Percentiles rank a stretch among this genome's conserved stretches.
These are phyloP conservation scores for Heliconius hortense DNA, from an alignment of 2,888 invertebrate species.

Conservation along the genomic window DNA sequence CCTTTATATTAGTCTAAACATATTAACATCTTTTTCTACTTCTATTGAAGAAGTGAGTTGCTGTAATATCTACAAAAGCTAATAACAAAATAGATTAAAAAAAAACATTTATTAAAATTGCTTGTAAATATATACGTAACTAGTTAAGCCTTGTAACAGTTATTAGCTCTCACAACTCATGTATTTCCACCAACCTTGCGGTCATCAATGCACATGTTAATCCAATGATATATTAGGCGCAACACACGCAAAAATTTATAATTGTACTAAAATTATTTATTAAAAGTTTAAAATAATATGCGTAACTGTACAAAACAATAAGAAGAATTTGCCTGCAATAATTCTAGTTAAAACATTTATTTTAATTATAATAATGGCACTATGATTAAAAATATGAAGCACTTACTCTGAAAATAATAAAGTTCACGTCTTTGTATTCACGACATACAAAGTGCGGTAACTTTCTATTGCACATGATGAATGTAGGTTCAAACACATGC, in stretches of 20 bases:
- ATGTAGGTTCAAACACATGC: background rate
- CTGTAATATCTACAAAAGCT: conserved; percentile 12
- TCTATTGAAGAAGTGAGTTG: background rate
- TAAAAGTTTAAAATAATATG: background rate
- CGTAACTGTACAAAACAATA: background rate
- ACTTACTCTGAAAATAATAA: background rate
- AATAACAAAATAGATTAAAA: background rate
- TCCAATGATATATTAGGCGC: conserved; percentile 28
- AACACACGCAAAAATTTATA: conserved; percentile 22
- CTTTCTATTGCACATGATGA: background rate
- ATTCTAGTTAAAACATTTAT: background rate
- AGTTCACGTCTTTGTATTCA: background rate
- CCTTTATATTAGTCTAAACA: background rate
- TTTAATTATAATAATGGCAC: background rate
- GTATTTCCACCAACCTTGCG: conserved; percentile 29
- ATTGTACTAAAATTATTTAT: background rate
- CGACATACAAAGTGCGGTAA: background rate
- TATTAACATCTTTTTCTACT: background rate
- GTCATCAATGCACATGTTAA: conserved; percentile 28
- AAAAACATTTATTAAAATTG: background rate
- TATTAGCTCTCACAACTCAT: conserved; percentile 24
- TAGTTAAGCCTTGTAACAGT: conserved; percentile 26
- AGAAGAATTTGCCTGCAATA: background rate
- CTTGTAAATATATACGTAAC: conserved; percentile 10
- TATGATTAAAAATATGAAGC: background rate